These are phyloP conservation scores for Selene dorsalis DNA, from an alignment of 2,797 vertebrate species.

Conservation along the genomic window DNA sequence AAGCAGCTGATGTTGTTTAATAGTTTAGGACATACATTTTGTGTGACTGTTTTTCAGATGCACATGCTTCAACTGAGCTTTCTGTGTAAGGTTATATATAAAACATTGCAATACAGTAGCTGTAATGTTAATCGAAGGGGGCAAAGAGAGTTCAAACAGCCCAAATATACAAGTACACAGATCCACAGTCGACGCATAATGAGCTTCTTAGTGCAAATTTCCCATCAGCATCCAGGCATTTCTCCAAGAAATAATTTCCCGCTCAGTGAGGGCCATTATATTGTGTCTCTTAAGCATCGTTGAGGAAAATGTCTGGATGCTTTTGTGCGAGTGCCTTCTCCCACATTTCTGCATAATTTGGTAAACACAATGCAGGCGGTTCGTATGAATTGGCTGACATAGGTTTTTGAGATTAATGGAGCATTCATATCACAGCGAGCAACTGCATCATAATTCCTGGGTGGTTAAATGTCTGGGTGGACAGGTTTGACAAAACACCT, in stretches of 20 bases:
- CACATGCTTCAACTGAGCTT: background rate
- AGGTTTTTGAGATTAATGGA: constrained; percentile 19
- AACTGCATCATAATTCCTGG: background rate
- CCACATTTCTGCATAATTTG: constrained; percentile 42
- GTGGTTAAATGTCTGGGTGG: background rate
- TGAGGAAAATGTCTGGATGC: constrained; percentile 30
- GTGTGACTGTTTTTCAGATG: background rate
- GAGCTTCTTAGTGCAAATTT: constrained; percentile 35
- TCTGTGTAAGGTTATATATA: background rate
- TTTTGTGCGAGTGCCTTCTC: constrained; percentile 25
- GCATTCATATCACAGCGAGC: background rate
- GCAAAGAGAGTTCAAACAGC: constrained; percentile 26
- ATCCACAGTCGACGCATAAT: constrained; percentile 23
- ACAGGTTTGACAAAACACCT: constrained; percentile 11
- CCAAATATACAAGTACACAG: background rate
- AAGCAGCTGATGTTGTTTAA: background rate
- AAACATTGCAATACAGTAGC: background rate
- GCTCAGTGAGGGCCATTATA: constrained; percentile 8
- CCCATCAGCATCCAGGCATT: constrained; percentile 39
- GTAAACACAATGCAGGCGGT: constrained; percentile 34
- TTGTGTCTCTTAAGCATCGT: constrained; percentile 33
- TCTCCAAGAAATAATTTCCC: constrained; percentile 50
- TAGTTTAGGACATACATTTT: constrained; percentile 5
- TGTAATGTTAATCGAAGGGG: constrained; percentile 21
- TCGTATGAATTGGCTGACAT: constrained; percentile 11